These are phyloP conservation scores for Sebastes diploproa DNA, from an alignment of 2,797 vertebrate genomes.

Conservation along the genomic window DNA sequence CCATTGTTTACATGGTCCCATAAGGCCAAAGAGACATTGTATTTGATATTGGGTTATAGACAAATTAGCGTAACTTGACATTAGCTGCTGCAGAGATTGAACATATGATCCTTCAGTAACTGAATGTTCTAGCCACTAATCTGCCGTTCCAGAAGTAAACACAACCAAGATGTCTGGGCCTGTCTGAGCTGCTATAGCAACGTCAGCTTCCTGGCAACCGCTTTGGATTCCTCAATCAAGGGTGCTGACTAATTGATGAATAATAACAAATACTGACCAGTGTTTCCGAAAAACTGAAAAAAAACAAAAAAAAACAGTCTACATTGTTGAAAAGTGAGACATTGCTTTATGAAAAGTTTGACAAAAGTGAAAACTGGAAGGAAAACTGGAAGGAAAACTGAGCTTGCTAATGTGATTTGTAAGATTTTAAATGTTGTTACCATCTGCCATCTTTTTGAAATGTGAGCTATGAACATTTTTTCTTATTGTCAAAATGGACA, in stretches of 20 bases:
- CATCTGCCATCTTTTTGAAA: not conserved
- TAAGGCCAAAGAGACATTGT: not conserved
- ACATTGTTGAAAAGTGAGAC: not conserved
- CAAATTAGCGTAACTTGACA: conserved; percentile 12
- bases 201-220: conserved; percentile 5
- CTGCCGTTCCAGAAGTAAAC: conserved; percentile 16
- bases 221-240: conserved; percentile 5
- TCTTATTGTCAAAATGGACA: not conserved
- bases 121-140: conserved; percentile 8
- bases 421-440: not conserved
- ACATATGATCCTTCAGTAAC: not conserved
- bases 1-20: not conserved
- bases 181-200: conserved; percentile 21
- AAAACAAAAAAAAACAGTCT: not conserved
- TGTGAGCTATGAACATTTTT: not conserved
- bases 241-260: conserved; percentile 9
- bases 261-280: not conserved
- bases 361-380: not conserved
- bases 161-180: conserved; percentile 21
- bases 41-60: not conserved
- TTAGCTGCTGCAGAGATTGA: not conserved
- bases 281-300: not conserved
- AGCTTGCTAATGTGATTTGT: not conserved
- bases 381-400: not conserved
- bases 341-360: not conserved